These are phyloP conservation scores for Hippocampus kuda DNA, from an alignment of 2,797 vertebrate genomes.

Conservation along the genomic window DNA sequence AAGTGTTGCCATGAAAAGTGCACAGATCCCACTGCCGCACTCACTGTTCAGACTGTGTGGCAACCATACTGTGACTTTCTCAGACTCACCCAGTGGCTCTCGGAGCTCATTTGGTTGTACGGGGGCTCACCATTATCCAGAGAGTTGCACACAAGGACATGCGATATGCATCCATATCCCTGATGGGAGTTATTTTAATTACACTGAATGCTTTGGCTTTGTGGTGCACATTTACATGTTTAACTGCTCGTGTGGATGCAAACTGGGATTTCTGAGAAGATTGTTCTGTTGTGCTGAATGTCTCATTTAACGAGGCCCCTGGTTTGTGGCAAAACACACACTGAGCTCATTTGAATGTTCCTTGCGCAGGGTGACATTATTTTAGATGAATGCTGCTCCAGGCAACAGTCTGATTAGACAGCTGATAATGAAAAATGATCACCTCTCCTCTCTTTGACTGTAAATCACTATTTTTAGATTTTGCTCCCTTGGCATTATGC, in stretches of 20 bases:
- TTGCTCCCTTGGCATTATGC: conserved; percentile 19
- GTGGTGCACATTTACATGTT: conserved; percentile 48
- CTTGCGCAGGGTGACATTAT: background rate
- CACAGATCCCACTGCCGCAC: conserved; percentile 29
- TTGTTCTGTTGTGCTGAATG: conserved; percentile 32
- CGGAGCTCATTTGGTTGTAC: conserved; percentile 66
- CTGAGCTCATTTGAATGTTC: conserved; percentile 2
- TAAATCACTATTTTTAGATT: conserved; percentile 21
- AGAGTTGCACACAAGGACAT: conserved; percentile 53
- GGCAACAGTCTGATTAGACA: conserved; percentile 18
- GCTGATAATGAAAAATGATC: conserved; percentile 27
- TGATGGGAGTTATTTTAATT: conserved; percentile 64
- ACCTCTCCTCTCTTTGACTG: conserved; percentile 11
- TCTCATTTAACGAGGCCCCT: conserved; percentile 30
- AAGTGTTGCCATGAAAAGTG: conserved; percentile 48
- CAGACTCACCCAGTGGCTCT: conserved; percentile 58
- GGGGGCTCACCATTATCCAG: conserved; percentile 61
- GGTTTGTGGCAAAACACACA: conserved; percentile 17
- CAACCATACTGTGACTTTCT: conserved; percentile 54
- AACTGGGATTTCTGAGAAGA: conserved; percentile 30
- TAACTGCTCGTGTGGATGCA: conserved; percentile 37
- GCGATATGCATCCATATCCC: conserved; percentile 63
- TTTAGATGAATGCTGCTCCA: conserved; percentile 10
- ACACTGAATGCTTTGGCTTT: conserved; percentile 53
- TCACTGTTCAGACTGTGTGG: conserved; percentile 33